phyloP scores from a whole-genome alignment of 2,888 invertebrate species.

The Caenorhabditis uteleia region DNA sequence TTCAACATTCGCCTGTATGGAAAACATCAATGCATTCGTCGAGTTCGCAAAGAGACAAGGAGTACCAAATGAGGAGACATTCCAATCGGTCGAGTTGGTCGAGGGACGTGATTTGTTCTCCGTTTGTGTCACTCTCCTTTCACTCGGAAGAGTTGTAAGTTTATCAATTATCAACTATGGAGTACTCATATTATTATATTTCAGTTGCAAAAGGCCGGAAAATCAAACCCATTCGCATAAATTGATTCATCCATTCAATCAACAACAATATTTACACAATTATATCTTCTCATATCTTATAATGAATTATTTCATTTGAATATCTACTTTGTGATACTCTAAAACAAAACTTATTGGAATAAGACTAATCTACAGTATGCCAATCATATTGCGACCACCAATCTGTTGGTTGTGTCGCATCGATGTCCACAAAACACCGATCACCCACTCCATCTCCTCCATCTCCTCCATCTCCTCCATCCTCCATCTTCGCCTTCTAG shows the following conservation, averaged over 20 bases:
- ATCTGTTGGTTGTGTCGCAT: too few species aligned
- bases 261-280: not conserved
- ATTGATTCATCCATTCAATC: not conserved
- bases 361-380: too few species aligned
- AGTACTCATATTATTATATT: conserved; percentile 16
- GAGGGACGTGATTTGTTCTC: conserved; percentile 94
- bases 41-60: conserved; percentile 82
- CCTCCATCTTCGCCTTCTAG: too few species aligned
- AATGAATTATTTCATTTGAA: not conserved
- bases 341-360: too few species aligned
- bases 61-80: conserved; percentile 84
- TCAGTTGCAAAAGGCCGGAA: conserved; percentile 64
- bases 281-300: conserved; percentile 1
- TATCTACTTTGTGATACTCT: not conserved
- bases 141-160: conserved; percentile 66
- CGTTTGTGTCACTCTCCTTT: conserved; percentile 74
- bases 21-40: conserved; percentile 93
- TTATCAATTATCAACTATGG: not conserved
- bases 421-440: too few species aligned
- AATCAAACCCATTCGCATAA: conserved; percentile 60
- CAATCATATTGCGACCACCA: too few species aligned
- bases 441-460: too few species aligned
- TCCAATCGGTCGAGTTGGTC: conserved; percentile 97
- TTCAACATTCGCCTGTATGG: conserved; percentile 97
- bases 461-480: too few species aligned